phyloP scores from a whole-genome alignment of 2,888 invertebrate species.

The Sminthurides aquaticus region DNA sequence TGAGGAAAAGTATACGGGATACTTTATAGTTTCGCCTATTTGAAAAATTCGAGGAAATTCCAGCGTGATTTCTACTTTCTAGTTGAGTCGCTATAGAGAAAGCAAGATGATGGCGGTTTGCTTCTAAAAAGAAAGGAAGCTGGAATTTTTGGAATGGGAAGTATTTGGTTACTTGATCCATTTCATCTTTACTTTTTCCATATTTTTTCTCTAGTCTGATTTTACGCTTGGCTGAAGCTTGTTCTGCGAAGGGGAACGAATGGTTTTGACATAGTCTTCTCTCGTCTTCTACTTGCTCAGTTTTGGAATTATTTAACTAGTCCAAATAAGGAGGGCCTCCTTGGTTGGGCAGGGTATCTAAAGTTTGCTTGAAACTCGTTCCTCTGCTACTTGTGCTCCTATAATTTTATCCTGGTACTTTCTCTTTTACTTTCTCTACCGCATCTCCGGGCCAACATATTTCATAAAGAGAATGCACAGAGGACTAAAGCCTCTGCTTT shows the following conservation, averaged over 20 bases:
- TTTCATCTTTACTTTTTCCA: constrained; percentile 40
- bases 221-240: constrained; percentile 39
- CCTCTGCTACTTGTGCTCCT: background rate
- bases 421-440: background rate
- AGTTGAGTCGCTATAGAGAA: background rate
- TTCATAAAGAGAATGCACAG: too few species aligned
- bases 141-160: constrained; percentile 1
- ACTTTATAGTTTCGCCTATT: background rate
- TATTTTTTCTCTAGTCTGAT: constrained; percentile 43
- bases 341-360: too few species aligned
- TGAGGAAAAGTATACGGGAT: background rate
- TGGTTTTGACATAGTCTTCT: constrained; percentile 41
- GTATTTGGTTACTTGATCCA: constrained; percentile 26
- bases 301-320: background rate
- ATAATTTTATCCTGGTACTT: background rate
- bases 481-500: too few species aligned
- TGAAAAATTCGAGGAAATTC: background rate
- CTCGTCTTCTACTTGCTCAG: background rate
- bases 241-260: constrained; percentile 41
- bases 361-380: background rate
- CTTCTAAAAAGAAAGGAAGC: background rate
- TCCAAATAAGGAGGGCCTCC: background rate
- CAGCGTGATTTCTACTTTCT: too few species aligned
- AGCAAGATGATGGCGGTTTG: background rate
- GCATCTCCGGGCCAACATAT: too few species aligned